Percentiles rank a stretch among this genome's conserved stretches.
These are phyloP conservation scores for Sphaerodactylus townsendi DNA, from an alignment of 2,113 vertebrate genomes.

Conservation along the genomic window DNA sequence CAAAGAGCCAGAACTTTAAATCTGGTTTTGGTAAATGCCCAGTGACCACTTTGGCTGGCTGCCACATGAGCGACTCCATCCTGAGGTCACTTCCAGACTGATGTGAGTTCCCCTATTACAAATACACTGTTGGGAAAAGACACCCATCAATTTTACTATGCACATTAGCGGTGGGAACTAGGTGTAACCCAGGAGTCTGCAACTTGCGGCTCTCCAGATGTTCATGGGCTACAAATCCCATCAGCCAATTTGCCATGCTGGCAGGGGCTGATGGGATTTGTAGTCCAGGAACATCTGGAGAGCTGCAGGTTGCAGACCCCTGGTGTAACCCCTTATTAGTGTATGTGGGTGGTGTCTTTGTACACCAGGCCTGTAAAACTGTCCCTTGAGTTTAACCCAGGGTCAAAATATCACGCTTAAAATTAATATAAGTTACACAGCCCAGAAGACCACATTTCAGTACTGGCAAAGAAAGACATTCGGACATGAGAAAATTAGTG, in stretches of 20 bases:
- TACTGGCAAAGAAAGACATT: not conserved
- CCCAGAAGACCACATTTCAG: not conserved
- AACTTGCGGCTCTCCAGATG: no score
- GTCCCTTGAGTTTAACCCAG: not conserved
- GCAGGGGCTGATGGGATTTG: no score
- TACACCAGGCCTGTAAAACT: not conserved
- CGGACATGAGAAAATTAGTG: not conserved
- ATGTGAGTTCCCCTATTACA: not conserved
- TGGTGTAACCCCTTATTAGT: not conserved
- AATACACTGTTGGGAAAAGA: not conserved
- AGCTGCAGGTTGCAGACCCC: no score
- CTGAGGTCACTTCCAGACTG: not conserved
- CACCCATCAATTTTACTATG: not conserved
- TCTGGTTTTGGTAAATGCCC: not conserved
- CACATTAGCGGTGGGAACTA: not conserved
- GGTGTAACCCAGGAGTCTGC: no score
- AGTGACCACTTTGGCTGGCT: not conserved
- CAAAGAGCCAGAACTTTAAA: not conserved
- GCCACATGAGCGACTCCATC: not conserved
- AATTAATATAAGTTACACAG: fast-evolving
- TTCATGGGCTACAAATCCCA: no score
- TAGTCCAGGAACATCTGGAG: no score
- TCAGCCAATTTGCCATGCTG: no score
- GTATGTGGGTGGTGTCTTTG: not conserved
- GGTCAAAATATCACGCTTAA: slow-evolving; percentile 5